Evolutionary conservation across 2,113 vertebrate genomes (phyloP), one percentile per base, ranked within the genome.

Genomic region (Pluvialis apricaria): DNA sequence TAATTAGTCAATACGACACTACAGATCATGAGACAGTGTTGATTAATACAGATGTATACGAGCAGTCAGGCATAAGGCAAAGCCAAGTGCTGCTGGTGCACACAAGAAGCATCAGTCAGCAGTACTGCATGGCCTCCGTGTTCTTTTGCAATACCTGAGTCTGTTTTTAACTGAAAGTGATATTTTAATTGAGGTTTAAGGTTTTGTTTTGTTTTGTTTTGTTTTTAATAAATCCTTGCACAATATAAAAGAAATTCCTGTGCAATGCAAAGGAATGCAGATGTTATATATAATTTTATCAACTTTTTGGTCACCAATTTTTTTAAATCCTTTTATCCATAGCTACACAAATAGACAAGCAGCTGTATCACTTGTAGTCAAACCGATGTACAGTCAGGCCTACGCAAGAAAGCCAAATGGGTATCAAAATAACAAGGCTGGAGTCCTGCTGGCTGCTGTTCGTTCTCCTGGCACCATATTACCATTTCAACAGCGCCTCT

Each of bases 231-330:
- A 83, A 55, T 32, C 51, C 42, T 64, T 26, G 9, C 4, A 49
- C 14, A 34, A 40, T 13, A 28, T 1, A n/a, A 61, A 68, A 65
- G 6, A 65, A 34, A 20, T 32, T 9, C 26, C 36, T 52, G 15
- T 75, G 32, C 29, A 36, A 26, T 36, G 4, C 42, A 80, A 77
- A 89, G 26, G 19, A 58, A 77, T 42, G n/a, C 20, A n/a, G 24
- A 5, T 9, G 9, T 7, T 29, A 1, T 6, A 2, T 5, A 10
- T 6, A 10, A 14, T 78, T n/a, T 40, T 15, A n/a, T 12, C 16
- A 8, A 6, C 6, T 66, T 82, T 44, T 66, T 24, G 10, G 7
- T 32, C 29, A 57, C 34, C 38, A 2, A 6, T n/a, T 32, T 15
- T 44, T 31, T 17, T 68, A 26, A 31, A 57, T 45, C 54, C 38